A percentile compares a stretch with the other conserved stretches of the same genome.
Conservation (phyloP, 2,113 vertebrate genomes). For the Notechis scutatus region DNA sequence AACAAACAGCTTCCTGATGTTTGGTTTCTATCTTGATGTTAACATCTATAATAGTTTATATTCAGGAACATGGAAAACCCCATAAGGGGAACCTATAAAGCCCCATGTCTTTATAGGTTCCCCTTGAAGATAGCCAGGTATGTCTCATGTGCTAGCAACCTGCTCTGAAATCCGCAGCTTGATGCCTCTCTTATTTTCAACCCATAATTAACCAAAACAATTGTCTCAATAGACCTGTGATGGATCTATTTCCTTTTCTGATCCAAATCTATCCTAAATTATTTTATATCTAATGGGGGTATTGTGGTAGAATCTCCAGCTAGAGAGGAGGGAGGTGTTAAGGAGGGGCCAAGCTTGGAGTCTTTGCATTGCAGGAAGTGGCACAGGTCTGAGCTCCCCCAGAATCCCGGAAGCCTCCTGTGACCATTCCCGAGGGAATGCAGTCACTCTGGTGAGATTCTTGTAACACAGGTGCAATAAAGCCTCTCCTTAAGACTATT, state of each 20-base stretch:
- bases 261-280: not conserved
- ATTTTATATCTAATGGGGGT: not conserved
- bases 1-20: not conserved
- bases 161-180: not conserved
- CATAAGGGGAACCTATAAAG: not conserved
- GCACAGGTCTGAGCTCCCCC: too few species aligned
- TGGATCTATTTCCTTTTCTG: not conserved
- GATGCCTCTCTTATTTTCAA: not conserved
- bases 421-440: too few species aligned
- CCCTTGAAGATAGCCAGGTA: not conserved
- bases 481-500: not conserved
- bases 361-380: too few species aligned
- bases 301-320: not conserved
- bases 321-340: not conserved
- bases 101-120: not conserved
- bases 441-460: too few species aligned
- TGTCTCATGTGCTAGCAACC: not conserved
- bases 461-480: not conserved
- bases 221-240: not conserved
- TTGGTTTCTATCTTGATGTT: not conserved
- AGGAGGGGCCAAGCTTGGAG: not conserved
- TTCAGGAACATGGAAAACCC: not conserved
- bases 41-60: not conserved
- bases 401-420: too few species aligned
- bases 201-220: not conserved